A percentile compares a stretch with the other conserved stretches of the same genome.
phyloP scores from a whole-genome alignment of 2,888 invertebrate genomes.

The Apoderus coryli region DNA sequence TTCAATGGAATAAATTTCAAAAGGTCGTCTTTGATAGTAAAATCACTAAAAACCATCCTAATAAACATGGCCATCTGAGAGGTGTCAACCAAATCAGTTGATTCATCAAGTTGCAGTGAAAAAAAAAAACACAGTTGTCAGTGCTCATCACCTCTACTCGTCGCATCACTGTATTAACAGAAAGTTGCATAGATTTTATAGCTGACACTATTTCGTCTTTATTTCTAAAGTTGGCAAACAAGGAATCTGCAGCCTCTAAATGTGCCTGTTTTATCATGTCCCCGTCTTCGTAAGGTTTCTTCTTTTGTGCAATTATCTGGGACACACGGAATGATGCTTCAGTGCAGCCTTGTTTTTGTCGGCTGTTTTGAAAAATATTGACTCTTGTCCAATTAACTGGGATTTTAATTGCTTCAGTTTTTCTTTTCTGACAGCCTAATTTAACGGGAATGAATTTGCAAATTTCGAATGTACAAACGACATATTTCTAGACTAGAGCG shows the following conservation, averaged over 20 bases:
- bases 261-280: background rate
- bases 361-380: too few relatives aligned
- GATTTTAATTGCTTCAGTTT: too few relatives aligned
- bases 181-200: conserved; percentile 8
- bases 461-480: too few relatives aligned
- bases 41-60: conserved; percentile 4
- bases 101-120: conserved; percentile 5
- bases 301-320: conserved; percentile 10
- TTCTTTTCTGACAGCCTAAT: conserved; percentile 1
- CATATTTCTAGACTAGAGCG: too few relatives aligned
- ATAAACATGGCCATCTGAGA: too few relatives aligned
- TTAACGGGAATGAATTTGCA: background rate
- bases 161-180: conserved; percentile 5
- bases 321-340: conserved; percentile 10
- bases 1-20: too few relatives aligned
- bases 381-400: too few relatives aligned
- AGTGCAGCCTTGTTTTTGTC: too few relatives aligned
- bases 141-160: conserved; percentile 4
- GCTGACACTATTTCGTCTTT: conserved; percentile 8
- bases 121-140: conserved; percentile 3
- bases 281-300: conserved; percentile 10
- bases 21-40: conserved; percentile 3
- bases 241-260: conserved; percentile 9
- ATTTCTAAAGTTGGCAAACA: conserved; percentile 7
- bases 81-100: too few relatives aligned